These are phyloP conservation scores for Lineus longissimus DNA, from an alignment of 1,140 invertebrate genomes.

Conservation along the genomic window DNA sequence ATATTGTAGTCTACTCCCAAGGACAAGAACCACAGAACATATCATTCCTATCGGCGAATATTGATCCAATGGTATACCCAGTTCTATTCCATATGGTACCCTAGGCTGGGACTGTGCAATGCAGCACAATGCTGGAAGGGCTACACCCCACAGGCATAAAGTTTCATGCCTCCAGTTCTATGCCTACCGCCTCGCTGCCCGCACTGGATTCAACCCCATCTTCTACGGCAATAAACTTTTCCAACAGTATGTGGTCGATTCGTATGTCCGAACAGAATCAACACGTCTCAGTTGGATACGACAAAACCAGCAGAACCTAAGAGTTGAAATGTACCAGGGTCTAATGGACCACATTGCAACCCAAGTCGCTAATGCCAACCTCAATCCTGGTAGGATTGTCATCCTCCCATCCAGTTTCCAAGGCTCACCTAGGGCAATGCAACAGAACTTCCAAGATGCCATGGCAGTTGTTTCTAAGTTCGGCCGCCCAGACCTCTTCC, in stretches of 20 bases:
- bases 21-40: too few species aligned
- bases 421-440: too few species aligned
- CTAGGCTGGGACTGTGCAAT: too few species aligned
- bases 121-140: too few species aligned
- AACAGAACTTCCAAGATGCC: constrained; percentile 54
- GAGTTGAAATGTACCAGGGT: constrained; percentile 29
- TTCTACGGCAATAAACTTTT: constrained; percentile 44
- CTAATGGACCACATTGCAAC: constrained; percentile 27
- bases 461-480: constrained; percentile 55
- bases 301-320: constrained; percentile 29
- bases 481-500: constrained; percentile 54
- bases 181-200: constrained; percentile 16
- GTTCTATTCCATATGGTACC: too few species aligned
- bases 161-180: constrained; percentile 14
- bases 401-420: constrained; percentile 52
- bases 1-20: too few species aligned
- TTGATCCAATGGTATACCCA: too few species aligned
- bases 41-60: too few species aligned
- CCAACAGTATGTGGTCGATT: constrained; percentile 52
- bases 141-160: constrained; percentile 3
- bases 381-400: constrained; percentile 34
- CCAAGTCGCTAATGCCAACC: constrained; percentile 10
- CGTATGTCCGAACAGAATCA: constrained; percentile 48
- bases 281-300: constrained; percentile 33
- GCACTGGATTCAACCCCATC: constrained; percentile 25